Evolutionary conservation across 2,797 vertebrate species (phyloP), one percentile per base, ranked within the genome.

Genomic region (Anguilla megastoma): DNA sequence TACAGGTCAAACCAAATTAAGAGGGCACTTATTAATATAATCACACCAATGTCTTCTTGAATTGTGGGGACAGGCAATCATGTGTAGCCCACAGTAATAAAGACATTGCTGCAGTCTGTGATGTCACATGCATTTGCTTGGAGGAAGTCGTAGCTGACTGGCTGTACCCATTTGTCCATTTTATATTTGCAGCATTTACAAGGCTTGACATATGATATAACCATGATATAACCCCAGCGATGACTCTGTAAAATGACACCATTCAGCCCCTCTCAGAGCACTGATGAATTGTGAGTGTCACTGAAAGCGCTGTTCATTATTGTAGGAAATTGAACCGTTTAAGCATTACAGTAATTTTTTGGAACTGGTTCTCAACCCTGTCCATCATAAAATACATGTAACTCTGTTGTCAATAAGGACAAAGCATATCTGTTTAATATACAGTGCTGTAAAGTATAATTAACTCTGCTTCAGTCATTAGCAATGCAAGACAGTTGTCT

Each of bases 371-470:
- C 74, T 76, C 74, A 12, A 41, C 74, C 74, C 74, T 76, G 74
- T 76, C 33, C 74, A 33, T 41, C 74, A 76, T 76, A 41, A 76
- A 76, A 36, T 76, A 41, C 74, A 76, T 33, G 33, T 76, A 76
- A 16, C 33, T 76, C 71, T 41, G 33, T 76, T 76, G 74, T 76
- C 74, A 76, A 76, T 76, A 76, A 76, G 74, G 74, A 76, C 74
- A 76, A 76, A 76, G 74, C 74, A 76, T 76, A 76, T 76, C 74
- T 76, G 74, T 76, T 76, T 76, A 76, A 76, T 76, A 41, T 33
- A 76, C 74, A 41, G 33, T 76, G 74, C 74, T 60, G 84, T 36
- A 63, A 30, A 58, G 36, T 36, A 54, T 60, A 60, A 63, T 85
- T 85, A 71, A 58, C 52, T 18, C 7, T 8, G 84, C 84, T 85